Evolutionary conservation across 2,113 vertebrate species (phyloP).

Genomic region (Oceanodroma tethys): DNA sequence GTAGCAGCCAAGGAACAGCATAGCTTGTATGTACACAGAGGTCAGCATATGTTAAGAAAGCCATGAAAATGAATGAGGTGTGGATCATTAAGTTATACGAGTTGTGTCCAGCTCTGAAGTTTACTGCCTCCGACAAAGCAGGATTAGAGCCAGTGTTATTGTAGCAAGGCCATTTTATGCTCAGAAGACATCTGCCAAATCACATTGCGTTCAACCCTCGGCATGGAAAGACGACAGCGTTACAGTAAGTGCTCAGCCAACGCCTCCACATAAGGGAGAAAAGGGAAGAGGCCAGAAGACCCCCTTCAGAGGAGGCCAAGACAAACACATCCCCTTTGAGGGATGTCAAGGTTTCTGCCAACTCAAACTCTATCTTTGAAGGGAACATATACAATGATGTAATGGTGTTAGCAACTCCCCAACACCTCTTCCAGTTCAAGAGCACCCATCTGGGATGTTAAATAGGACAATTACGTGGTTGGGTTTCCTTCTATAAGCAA

Average conservation of each 20-base stretch:
- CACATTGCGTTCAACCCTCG: fast-evolving
- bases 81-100: not conserved
- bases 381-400: not conserved
- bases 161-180: not conserved
- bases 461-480: not conserved
- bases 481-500: not conserved
- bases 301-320: not conserved
- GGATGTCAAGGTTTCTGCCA: not conserved
- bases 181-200: not conserved
- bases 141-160: not conserved
- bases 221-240: fast-evolving
- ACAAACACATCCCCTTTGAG: not conserved
- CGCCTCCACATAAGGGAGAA: fast-evolving
- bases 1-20: not conserved
- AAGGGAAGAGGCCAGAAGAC: not conserved
- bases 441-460: not conserved
- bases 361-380: not conserved
- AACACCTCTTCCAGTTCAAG: not conserved
- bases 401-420: not conserved
- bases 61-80: not conserved
- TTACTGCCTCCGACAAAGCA: not conserved
- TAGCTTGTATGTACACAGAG: not conserved
- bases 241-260: not conserved
- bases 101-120: not conserved
- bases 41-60: not conserved